A percentile compares a stretch with the other conserved stretches of the same genome.
Evolutionary conservation across 1,140 invertebrate genomes (phyloP).

Genomic region (Drosophila bipectinata): DNA sequence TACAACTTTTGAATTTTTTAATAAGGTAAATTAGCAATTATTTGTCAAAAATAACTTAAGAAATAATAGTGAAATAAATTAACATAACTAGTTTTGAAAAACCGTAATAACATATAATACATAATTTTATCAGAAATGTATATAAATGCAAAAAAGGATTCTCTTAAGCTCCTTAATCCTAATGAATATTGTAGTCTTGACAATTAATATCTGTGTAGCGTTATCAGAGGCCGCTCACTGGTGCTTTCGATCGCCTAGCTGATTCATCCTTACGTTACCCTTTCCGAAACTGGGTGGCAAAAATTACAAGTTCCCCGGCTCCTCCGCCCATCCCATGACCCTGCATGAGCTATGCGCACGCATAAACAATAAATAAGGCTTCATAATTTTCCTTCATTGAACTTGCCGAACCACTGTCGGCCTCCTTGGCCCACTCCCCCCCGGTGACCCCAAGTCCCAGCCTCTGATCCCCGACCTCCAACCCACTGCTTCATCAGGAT

Average conservation of each 20-base stretch:
- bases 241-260: not conserved
- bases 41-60: too few species aligned
- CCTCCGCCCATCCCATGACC: not conserved
- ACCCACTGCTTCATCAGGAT: conserved; percentile 50
- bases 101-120: too few species aligned
- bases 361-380: conserved; percentile 83
- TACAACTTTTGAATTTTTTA: too few species aligned
- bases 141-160: too few species aligned
- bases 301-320: conserved; percentile 48
- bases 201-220: too few species aligned
- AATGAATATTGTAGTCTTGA: too few species aligned
- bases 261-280: not conserved
- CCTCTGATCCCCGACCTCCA: not conserved
- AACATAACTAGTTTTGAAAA: too few species aligned
- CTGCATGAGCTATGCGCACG: conserved; percentile 74
- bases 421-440: not conserved
- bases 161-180: too few species aligned
- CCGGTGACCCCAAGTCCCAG: not conserved
- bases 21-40: too few species aligned
- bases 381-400: conserved; percentile 82
- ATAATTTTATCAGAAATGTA: too few species aligned
- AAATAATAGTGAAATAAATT: too few species aligned
- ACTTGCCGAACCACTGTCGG: conserved; percentile 42
- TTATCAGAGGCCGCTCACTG: too few species aligned
- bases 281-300: conserved; percentile 17